Conservation (phyloP, 2,888 invertebrate genomes). For the Disparrhopalites patrizii region DNA sequence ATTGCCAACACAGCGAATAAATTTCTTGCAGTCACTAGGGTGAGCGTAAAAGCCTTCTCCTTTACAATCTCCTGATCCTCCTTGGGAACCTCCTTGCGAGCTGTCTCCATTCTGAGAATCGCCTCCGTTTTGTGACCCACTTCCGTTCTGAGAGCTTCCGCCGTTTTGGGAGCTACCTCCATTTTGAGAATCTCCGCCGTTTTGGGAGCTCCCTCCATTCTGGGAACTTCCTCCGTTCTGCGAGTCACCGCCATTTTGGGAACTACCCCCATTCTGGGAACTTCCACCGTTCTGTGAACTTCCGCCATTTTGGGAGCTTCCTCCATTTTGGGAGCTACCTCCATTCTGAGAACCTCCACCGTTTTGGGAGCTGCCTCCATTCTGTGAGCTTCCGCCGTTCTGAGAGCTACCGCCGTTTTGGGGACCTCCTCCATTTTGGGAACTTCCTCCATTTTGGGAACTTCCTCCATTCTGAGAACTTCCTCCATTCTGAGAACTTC, state of each 20-base stretch:
- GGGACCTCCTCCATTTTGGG: background rate
- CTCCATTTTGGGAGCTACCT: background rate
- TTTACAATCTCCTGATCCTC: slow-evolving; percentile 23
- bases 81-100: background rate
- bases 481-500: slow-evolving; percentile 17
- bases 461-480: slow-evolving; percentile 9
- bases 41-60: slow-evolving; percentile 37
- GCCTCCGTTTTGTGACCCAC: slow-evolving; percentile 11
- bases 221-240: slow-evolving; percentile 7
- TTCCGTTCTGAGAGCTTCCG: slow-evolving; percentile 21
- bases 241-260: slow-evolving; percentile 5
- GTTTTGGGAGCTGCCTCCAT: slow-evolving; percentile 11
- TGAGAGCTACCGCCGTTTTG: slow-evolving; percentile 7
- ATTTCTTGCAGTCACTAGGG: slow-evolving; percentile 37
- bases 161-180: slow-evolving; percentile 8
- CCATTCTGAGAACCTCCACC: slow-evolving; percentile 6
- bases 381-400: background rate
- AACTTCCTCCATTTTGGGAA: background rate
- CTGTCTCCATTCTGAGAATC: slow-evolving; percentile 1
- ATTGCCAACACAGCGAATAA: slow-evolving; percentile 36
- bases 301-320: slow-evolving; percentile 12
- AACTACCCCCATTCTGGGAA: slow-evolving; percentile 15
- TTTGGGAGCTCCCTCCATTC: slow-evolving; percentile 9
- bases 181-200: slow-evolving; percentile 7
- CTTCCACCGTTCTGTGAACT: slow-evolving; percentile 13